Evolutionary conservation across 2,888 invertebrate genomes (phyloP).

Genomic region (Junonia oenone): DNA sequence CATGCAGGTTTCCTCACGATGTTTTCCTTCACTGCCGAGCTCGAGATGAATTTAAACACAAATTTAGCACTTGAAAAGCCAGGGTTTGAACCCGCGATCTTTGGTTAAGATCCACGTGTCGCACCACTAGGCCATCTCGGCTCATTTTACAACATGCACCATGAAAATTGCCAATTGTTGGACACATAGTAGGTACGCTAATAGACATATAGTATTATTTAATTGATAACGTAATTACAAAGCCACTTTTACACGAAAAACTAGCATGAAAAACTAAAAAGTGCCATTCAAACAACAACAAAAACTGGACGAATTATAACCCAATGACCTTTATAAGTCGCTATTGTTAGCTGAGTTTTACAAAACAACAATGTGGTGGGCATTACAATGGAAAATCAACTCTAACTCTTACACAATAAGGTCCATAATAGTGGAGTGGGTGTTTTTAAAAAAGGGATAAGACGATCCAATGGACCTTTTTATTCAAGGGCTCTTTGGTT

Average conservation of each 20-base stretch:
- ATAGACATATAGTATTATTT: too few relatives aligned
- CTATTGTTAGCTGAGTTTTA: slow-evolving; percentile 25
- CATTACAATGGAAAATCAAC: background rate
- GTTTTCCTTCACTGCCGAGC: too few relatives aligned
- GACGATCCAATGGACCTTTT: slow-evolving; percentile 36
- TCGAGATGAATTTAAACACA: too few relatives aligned
- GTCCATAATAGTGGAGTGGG: background rate
- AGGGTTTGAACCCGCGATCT: too few relatives aligned
- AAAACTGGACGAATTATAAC: slow-evolving; percentile 10
- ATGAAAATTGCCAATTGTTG: too few relatives aligned
- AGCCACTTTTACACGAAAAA: background rate
- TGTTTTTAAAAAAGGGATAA: slow-evolving; percentile 23
- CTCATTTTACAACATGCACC: too few relatives aligned
- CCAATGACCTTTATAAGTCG: slow-evolving; percentile 16
- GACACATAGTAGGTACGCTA: too few relatives aligned
- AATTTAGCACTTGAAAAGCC: too few relatives aligned
- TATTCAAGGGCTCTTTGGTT: slow-evolving; percentile 34
- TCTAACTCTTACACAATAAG: background rate
- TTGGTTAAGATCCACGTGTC: too few relatives aligned
- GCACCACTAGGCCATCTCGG: too few relatives aligned
- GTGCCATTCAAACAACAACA: slow-evolving; percentile 4
- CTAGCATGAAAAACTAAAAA: background rate
- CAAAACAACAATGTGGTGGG: slow-evolving; percentile 25
- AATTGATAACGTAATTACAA: background rate
- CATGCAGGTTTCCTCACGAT: too few relatives aligned